Evolutionary conservation across 2,797 vertebrate genomes (phyloP).

Genomic region (Tragopan temminckii): DNA sequence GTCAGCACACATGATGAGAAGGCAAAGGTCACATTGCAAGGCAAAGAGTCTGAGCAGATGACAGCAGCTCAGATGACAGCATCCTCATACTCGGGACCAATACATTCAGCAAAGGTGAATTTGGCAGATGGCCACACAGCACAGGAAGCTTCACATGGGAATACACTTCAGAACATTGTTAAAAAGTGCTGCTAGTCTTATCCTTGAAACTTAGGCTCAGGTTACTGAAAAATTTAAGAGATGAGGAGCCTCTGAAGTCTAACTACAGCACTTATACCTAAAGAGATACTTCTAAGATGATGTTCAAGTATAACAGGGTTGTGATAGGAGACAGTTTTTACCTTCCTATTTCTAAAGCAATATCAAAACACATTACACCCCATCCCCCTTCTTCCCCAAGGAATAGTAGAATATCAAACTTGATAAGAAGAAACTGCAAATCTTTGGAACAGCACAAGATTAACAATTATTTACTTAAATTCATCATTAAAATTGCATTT

Average conservation of each 20-base stretch:
- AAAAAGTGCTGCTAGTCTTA: not conserved
- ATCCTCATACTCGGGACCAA: not conserved
- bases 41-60: not conserved
- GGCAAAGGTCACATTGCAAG: not conserved
- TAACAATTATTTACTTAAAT: not conserved
- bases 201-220: not conserved
- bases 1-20: conserved; percentile 12
- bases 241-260: not conserved
- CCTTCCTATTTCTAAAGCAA: not conserved
- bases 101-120: not conserved
- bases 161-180: not conserved
- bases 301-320: not conserved
- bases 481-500: not conserved
- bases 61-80: not conserved
- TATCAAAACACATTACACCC: not conserved
- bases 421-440: not conserved
- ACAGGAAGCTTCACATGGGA: not conserved
- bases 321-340: not conserved
- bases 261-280: not conserved
- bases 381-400: not conserved
- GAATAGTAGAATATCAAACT: not conserved
- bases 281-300: not conserved
- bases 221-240: not conserved
- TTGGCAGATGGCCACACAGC: not conserved
- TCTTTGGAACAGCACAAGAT: not conserved